Conservation (phyloP, 2,113 vertebrate species). For the Emydura subglobosa region DNA sequence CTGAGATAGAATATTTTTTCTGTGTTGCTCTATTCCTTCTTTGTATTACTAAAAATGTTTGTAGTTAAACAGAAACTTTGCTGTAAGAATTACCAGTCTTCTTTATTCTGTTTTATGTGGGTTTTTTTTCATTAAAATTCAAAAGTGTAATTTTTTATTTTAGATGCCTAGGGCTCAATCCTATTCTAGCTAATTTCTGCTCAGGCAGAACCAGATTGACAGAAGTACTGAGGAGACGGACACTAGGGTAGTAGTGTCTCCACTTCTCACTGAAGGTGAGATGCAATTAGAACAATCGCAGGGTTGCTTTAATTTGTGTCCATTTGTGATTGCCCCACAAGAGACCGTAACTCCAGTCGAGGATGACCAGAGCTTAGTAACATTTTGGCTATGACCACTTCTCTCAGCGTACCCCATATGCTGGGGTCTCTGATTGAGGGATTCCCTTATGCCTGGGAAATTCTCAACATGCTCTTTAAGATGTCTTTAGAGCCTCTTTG, state of each 20-base stretch:
- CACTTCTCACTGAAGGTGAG: neutral
- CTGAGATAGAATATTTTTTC: slow-evolving; percentile 11
- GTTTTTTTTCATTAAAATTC: neutral
- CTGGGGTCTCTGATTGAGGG: neutral
- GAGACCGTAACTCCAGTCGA: neutral
- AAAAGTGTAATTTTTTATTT: neutral
- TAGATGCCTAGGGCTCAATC: neutral
- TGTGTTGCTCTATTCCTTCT: neutral
- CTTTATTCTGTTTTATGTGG: neutral
- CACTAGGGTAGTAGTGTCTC: neutral
- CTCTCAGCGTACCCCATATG: neutral
- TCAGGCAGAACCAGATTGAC: neutral
- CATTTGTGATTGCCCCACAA: neutral
- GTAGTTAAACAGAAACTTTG: neutral
- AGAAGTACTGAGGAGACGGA: neutral
- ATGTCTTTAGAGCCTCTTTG: neutral
- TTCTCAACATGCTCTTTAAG: neutral
- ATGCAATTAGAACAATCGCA: neutral
- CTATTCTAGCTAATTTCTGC: neutral
- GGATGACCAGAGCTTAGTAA: neutral
- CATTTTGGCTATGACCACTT: neutral
- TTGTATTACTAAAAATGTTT: neutral
- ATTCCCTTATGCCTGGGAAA: neutral
- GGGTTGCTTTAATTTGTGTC: neutral
- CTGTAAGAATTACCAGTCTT: neutral